Percentiles rank a stretch among this genome's conserved stretches.
phyloP scores from a whole-genome alignment of 2,113 vertebrate species.

The Tenrec ecaudatus region DNA sequence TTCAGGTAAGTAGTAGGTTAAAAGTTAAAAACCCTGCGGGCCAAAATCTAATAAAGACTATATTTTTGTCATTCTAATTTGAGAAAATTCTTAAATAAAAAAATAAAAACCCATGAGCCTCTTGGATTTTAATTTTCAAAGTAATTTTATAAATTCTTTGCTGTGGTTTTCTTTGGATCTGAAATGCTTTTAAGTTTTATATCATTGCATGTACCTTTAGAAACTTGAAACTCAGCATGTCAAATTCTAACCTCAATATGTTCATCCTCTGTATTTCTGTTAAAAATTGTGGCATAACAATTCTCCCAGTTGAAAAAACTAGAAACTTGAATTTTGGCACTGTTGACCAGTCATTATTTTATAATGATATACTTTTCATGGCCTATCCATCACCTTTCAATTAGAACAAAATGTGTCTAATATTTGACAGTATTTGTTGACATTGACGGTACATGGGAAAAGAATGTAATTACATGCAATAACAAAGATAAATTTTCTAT shows the following conservation, averaged over 20 bases:
- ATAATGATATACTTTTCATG: background rate
- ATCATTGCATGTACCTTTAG: background rate
- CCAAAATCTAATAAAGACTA: background rate
- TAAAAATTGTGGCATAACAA: background rate
- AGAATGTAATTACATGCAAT: background rate
- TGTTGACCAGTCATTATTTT: background rate
- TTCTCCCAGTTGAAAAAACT: background rate
- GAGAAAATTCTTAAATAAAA: conserved; percentile 45
- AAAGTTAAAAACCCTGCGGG: background rate
- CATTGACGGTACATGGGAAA: background rate
- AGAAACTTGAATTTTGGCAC: conserved; percentile 6
- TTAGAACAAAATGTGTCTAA: conserved; percentile 19
- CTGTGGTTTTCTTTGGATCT: conserved; percentile 17
- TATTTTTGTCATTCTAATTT: background rate
- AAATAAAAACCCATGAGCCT: background rate
- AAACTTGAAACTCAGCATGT: conserved; percentile 13
- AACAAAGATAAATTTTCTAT: background rate
- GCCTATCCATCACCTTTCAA: background rate
- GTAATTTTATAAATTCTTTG: conserved; percentile 36
- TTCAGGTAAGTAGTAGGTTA: conserved; percentile 87
- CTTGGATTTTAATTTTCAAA: conserved; percentile 49
- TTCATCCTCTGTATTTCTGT: background rate
- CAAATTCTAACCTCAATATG: conserved; percentile 29
- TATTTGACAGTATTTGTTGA: conserved; percentile 25
- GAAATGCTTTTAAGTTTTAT: conserved; percentile 48